A percentile compares a stretch with the other conserved stretches of the same genome.
phyloP scores from a whole-genome alignment of 1,140 invertebrate species.

The Branchinecta lindahli region DNA sequence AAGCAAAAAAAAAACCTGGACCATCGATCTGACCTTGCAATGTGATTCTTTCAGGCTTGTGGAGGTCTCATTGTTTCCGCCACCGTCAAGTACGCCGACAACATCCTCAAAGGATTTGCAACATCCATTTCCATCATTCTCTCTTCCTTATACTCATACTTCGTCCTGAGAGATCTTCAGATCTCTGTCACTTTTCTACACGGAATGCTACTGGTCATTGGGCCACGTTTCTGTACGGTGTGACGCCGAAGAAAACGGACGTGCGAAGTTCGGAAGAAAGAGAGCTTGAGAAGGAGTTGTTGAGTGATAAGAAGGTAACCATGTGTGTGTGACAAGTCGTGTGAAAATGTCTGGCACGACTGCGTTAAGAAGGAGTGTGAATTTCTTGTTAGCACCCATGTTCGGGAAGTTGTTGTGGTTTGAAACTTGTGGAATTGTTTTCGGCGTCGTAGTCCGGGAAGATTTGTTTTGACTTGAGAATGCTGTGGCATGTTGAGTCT shows the following conservation, averaged over 20 bases:
- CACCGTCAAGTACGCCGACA: slow-evolving; percentile 41
- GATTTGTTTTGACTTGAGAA: no score
- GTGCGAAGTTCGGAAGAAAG: not conserved
- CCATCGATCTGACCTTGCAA: no score
- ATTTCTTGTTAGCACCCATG: no score
- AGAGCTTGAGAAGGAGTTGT: not conserved
- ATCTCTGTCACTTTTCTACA: slow-evolving; percentile 35
- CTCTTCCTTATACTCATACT: slow-evolving; percentile 41
- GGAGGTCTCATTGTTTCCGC: slow-evolving; percentile 32
- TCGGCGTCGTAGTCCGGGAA: no score
- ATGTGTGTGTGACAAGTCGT: no score
- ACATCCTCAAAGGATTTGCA: slow-evolving; percentile 41
- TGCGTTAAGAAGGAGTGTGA: no score
- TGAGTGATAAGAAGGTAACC: not conserved
- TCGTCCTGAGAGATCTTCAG: slow-evolving; percentile 37
- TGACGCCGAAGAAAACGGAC: not conserved
- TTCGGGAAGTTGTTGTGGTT: no score
- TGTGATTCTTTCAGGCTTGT: slow-evolving; percentile 23
- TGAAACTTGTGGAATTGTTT: no score
- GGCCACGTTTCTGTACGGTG: slow-evolving; percentile 37
- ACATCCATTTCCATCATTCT: slow-evolving; percentile 41
- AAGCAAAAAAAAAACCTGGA: no score
- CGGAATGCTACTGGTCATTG: slow-evolving; percentile 37
- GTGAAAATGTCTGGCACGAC: no score
- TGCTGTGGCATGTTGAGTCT: no score